Evolutionary conservation across 2,888 invertebrate species (phyloP), one percentile per base, ranked within the genome.

Genomic region (Plusia festucae): DNA sequence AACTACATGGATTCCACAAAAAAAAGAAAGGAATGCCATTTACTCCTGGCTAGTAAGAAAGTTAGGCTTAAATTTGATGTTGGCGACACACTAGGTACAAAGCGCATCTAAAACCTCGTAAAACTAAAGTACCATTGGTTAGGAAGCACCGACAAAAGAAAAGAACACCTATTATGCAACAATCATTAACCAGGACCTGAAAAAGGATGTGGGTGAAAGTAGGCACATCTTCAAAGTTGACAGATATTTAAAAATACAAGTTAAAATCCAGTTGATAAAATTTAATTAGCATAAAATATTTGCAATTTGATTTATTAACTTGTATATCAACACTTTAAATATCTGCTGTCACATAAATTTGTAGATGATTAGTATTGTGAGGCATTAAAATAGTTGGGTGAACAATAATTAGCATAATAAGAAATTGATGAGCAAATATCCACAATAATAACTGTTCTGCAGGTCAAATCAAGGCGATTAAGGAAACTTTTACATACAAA

Each of bases 401-500:
- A 30, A 76, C 61, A 65, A 60, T 60, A 67, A 76, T 79, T 79
- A 59, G n/a, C 77, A 79, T 74, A 69, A 32, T 53, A 60, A 68
- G 32, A 57, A 53, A 53, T 66, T 60, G 63, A 64, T 65, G 30
- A 20, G 54, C 54, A 40, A 32, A 34, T 60, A 53, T 30, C 46
- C 32, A n/a, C 40, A 15, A 73, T 70, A 62, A 71, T 78, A 78
- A 76, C 80, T 73, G 79, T 76, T 34, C 32, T 65, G 53, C 58
- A 65, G 32, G 30, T 66, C 20, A 64, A 15, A 49, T 56, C 60
- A 55, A 49, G 62, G 73, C 71, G 66, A 65, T 73, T 73, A 68
- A 64, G 61, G 75, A 69, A 59, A 65, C 71, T 73, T 71, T 68
- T 76, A 82, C 72, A 82, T 76, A 82, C 73, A 82, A 83, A 81